These are phyloP conservation scores for Drosophila hawaiiensis DNA, from an alignment of 2,888 invertebrate species.

Conservation along the genomic window DNA sequence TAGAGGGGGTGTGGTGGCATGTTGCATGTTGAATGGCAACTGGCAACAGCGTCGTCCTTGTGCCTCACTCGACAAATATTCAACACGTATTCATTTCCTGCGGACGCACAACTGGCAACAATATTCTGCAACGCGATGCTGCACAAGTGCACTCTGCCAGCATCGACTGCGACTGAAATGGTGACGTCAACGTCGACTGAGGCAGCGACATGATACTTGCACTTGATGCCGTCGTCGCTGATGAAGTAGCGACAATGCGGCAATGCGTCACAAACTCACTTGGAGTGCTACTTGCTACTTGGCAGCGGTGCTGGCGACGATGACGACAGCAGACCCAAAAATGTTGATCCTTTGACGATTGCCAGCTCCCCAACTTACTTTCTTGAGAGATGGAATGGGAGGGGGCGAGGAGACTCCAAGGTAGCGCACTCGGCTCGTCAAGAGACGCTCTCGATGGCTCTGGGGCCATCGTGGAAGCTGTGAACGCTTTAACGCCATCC, in stretches of 20 bases:
- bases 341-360: constrained; percentile 79
- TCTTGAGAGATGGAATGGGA: background rate
- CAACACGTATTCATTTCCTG: constrained; percentile 82
- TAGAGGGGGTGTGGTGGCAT: constrained; percentile 3
- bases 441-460: constrained; percentile 72
- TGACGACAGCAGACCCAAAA: constrained; percentile 42
- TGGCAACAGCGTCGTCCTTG: constrained; percentile 61
- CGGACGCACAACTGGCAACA: constrained; percentile 78
- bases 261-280: constrained; percentile 79
- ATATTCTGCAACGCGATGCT: constrained; percentile 61
- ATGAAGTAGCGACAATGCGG: constrained; percentile 83
- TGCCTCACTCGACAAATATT: constrained; percentile 79
- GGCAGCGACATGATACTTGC: constrained; percentile 73
- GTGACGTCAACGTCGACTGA: constrained; percentile 3
- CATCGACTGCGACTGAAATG: constrained; percentile 9
- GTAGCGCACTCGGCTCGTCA: constrained; percentile 66
- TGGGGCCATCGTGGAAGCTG: constrained; percentile 51
- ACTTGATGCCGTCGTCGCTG: constrained; percentile 77
- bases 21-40: constrained; percentile 32
- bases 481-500: constrained; percentile 61
- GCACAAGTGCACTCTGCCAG: constrained; percentile 70
- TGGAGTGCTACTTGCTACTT: constrained; percentile 71
- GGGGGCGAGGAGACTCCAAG: constrained; percentile 22
- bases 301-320: constrained; percentile 57
- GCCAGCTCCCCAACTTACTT: constrained; percentile 35